Evolutionary conservation across 2,888 invertebrate species (phyloP).

Genomic region (Myopa testacea): DNA sequence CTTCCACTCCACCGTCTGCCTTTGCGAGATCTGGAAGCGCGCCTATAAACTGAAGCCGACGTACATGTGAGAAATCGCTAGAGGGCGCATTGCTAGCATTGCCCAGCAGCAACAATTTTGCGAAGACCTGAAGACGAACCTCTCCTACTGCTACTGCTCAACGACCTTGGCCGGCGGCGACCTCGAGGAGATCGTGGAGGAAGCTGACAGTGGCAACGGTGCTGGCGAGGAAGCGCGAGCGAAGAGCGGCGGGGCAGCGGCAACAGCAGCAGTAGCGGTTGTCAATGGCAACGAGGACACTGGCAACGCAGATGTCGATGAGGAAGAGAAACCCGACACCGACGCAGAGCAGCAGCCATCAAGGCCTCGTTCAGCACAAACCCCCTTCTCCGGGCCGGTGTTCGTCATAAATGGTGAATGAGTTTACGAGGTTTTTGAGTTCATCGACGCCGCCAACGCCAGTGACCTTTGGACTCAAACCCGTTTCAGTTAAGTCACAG

Average conservation of each 20-base stretch:
- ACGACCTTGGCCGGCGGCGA: slow-evolving; percentile 63
- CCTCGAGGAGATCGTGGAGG: slow-evolving; percentile 62
- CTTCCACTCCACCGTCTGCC: slow-evolving; percentile 94
- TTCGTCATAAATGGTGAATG: slow-evolving; percentile 65
- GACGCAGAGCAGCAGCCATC: slow-evolving; percentile 42
- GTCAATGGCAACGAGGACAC: slow-evolving; percentile 36
- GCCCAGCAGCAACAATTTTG: slow-evolving; percentile 66
- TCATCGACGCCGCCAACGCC: slow-evolving; percentile 61
- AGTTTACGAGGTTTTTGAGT: slow-evolving; percentile 66
- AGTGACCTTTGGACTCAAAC: slow-evolving; percentile 62
- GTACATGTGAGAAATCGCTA: slow-evolving; percentile 77
- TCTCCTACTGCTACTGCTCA: slow-evolving; percentile 64
- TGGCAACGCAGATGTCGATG: slow-evolving; percentile 45
- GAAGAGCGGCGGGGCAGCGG: slow-evolving; percentile 42
- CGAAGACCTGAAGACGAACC: slow-evolving; percentile 64
- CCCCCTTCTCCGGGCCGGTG: slow-evolving; percentile 59
- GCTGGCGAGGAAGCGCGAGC: slow-evolving; percentile 44
- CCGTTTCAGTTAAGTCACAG: slow-evolving; percentile 51
- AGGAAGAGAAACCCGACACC: slow-evolving; percentile 48
- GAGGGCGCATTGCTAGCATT: slow-evolving; percentile 67
- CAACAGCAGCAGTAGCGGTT: slow-evolving; percentile 40
- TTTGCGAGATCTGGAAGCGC: slow-evolving; percentile 96
- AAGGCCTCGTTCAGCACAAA: neutral
- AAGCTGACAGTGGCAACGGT: slow-evolving; percentile 51
- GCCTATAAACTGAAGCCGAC: slow-evolving; percentile 93